A percentile compares a stretch with the other conserved stretches of the same genome.
phyloP scores from a whole-genome alignment of 2,888 invertebrate genomes.

The Eupithecia pulchellata region DNA sequence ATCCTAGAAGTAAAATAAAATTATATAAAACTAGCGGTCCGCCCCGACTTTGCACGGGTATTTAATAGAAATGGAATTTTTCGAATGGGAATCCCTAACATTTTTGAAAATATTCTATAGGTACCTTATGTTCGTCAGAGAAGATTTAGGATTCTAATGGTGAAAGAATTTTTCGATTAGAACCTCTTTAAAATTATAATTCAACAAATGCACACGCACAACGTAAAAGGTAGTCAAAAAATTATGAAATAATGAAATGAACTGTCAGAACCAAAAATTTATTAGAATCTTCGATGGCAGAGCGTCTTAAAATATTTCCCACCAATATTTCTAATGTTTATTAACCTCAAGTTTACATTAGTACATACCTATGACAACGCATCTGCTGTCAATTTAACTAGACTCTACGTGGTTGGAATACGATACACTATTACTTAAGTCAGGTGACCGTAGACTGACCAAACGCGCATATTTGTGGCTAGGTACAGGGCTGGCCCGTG shows the following conservation, averaged over 20 bases:
- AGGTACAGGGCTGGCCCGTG: constrained; percentile 33
- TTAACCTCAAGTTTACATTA: constrained; percentile 13
- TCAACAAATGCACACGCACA: no score
- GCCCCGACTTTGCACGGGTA: no score
- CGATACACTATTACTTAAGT: constrained; percentile 32
- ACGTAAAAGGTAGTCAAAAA: no score
- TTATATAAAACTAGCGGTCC: no score
- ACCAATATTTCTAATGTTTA: neutral
- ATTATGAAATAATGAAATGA: neutral
- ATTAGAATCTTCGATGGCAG: neutral
- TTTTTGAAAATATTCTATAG: no score
- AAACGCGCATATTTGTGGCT: constrained; percentile 43
- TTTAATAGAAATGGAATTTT: no score
- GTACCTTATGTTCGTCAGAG: no score
- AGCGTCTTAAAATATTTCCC: neutral
- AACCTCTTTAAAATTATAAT: no score
- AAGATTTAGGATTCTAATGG: no score
- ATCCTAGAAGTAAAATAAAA: constrained; percentile 28
- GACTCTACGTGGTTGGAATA: constrained; percentile 31
- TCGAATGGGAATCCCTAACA: no score
- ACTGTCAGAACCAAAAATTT: neutral
- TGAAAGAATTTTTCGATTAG: no score
- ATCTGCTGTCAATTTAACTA: constrained; percentile 28
- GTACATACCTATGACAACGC: constrained; percentile 14
- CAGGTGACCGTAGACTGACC: constrained; percentile 39